Evolutionary conservation across 2,113 vertebrate species (phyloP).

Genomic region (Hippocampus barbouri): DNA sequence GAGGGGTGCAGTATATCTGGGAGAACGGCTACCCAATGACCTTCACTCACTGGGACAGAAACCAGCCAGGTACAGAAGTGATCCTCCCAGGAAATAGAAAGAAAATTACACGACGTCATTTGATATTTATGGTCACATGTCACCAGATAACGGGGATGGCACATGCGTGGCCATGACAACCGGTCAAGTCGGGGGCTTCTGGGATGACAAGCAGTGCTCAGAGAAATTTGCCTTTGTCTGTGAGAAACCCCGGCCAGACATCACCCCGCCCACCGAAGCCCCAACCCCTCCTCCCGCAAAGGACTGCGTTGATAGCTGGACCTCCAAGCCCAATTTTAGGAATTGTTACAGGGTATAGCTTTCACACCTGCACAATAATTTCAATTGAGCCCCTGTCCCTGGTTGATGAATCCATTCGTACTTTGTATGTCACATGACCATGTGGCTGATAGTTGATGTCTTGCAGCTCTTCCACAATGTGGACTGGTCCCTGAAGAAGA

Average conservation of each 20-base stretch:
- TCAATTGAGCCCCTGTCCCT: background rate
- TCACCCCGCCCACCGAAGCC: constrained; percentile 65
- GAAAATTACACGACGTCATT: background rate
- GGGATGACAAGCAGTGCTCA: constrained; percentile 67
- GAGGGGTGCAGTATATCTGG: constrained; percentile 75
- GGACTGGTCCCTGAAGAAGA: constrained; percentile 68
- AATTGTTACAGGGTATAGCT: constrained; percentile 66
- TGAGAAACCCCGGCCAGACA: constrained; percentile 66
- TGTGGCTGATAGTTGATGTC: background rate
- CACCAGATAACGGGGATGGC: constrained; percentile 63
- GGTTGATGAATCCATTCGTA: too few relatives aligned
- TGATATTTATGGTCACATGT: background rate
- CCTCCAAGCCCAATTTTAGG: constrained; percentile 52
- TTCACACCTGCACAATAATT: background rate
- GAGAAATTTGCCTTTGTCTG: constrained; percentile 64
- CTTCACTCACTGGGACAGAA: constrained; percentile 74
- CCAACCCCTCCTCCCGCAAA: constrained; percentile 58
- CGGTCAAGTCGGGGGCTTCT: constrained; percentile 67
- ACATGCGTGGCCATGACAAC: constrained; percentile 74
- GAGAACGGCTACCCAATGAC: constrained; percentile 60
- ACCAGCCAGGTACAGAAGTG: constrained; percentile 66
- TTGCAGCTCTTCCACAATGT: constrained; percentile 69
- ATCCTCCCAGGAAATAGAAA: background rate
- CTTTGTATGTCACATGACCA: background rate
- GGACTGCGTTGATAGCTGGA: constrained; percentile 60